Evolutionary conservation across 2,113 vertebrate species (phyloP), one percentile per base, ranked within the genome.

Genomic region (Podarcis raffonei): DNA sequence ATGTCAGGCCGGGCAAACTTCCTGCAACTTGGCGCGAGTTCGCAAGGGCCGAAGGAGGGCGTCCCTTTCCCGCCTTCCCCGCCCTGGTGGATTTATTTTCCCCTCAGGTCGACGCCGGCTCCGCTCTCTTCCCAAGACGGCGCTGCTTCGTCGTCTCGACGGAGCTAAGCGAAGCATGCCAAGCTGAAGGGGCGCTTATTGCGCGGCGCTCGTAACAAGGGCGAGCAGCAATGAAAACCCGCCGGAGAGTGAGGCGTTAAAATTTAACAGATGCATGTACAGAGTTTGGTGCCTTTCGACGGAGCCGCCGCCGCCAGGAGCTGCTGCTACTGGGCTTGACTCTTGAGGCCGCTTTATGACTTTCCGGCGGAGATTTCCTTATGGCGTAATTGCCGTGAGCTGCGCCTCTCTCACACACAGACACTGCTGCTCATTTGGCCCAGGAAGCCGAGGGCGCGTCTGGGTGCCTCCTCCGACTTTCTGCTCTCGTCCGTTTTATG

Each of bases 361-460:
- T 95, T 93, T 92, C 92, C 69, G 74, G 91, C 81, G 93, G 94
- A 91, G 86, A 92, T 94, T 90, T 93, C 85, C 85, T 88, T 5
- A 74, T 37, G 88, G 84, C 6, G 23, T 83, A 90, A 77, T 80
- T 85, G 89, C 66, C 7, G 12, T 81, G 85, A 86, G 76, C 65
- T 1, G 80, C 77, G 76, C 87, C 83, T 62, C 66, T 27, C 66
- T 27, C 25, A 0, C 6, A 27, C 66, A 23, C 25, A 13, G 39
- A 39, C 66, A 69, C 48, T 53, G 59, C 16, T 62, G 59, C 59
- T 20, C 13, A 37, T 57, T 81, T 85, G 53, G 66, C 82, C 53
- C 6, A 25, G 48, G 35, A 35, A 76, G 11, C 59, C 6, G 71
- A 62, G 20, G 62, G 15, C 77, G 57, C 83, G 27, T 42, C 66